Percentiles rank a stretch among this genome's conserved stretches.
Evolutionary conservation across 2,888 invertebrate species (phyloP).

Genomic region (Netelia fuscicornis): DNA sequence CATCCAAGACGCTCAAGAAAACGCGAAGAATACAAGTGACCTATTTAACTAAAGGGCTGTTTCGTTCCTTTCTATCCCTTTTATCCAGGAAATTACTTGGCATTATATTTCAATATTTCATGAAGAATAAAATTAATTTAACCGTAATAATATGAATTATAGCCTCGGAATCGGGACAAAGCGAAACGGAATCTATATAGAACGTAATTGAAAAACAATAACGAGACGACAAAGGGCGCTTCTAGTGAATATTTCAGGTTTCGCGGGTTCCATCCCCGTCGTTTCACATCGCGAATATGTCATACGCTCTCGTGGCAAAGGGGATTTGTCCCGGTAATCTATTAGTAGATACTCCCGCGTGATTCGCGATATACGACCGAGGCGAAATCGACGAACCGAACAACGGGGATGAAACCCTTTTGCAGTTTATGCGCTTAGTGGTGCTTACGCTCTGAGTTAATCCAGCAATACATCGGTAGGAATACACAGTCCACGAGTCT

Average conservation of each 20-base stretch:
- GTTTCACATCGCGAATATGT: slow-evolving; percentile 40
- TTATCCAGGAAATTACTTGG: neutral
- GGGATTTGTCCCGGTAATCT: slow-evolving; percentile 68
- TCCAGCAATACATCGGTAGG: slow-evolving; percentile 53
- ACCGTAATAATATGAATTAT: neutral
- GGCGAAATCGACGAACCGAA: neutral
- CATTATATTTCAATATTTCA: neutral
- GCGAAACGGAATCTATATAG: neutral
- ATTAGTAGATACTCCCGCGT: slow-evolving; percentile 61
- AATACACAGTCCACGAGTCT: neutral
- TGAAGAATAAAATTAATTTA: neutral
- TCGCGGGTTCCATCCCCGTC: slow-evolving; percentile 17
- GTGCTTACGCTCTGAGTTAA: slow-evolving; percentile 82
- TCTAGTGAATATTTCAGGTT: slow-evolving; percentile 66
- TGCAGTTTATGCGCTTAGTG: slow-evolving; percentile 77
- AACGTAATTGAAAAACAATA: neutral
- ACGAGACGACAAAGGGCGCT: slow-evolving; percentile 3
- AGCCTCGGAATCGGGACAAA: neutral
- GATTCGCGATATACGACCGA: slow-evolving; percentile 27
- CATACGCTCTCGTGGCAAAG: slow-evolving; percentile 50
- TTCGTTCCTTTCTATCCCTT: neutral
- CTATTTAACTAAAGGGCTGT: neutral
- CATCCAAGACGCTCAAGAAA: neutral
- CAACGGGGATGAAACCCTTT: slow-evolving; percentile 81
- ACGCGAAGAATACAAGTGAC: neutral